Percentiles rank a stretch among this genome's conserved stretches.
Evolutionary conservation across 1,140 invertebrate genomes (phyloP).

Genomic region (Dolichoris vasculosae): DNA sequence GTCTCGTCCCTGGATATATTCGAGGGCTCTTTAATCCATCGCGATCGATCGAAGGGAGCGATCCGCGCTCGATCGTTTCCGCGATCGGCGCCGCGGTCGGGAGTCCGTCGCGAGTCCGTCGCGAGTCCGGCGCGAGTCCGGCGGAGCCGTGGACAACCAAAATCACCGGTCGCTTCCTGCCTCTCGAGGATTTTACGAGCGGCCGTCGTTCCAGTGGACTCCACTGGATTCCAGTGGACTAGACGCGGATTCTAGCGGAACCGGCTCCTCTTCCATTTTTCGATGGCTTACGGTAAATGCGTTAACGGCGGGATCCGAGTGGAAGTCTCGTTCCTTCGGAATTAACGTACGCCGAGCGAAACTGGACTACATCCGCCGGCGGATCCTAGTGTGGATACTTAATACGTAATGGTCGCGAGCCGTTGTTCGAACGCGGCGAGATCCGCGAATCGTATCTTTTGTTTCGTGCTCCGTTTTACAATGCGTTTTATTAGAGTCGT

Average conservation of each 20-base stretch:
- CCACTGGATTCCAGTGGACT: not conserved
- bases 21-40: conserved; percentile 48
- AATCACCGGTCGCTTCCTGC: not conserved
- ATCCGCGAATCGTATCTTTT: too few relatives aligned
- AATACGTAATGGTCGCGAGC: too few relatives aligned
- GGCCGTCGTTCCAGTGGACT: too few relatives aligned
- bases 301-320: not conserved
- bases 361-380: not conserved
- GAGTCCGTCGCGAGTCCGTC: not conserved
- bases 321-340: not conserved
- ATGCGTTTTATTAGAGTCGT: too few relatives aligned
- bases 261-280: not conserved
- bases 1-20: conserved; percentile 63
- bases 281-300: not conserved
- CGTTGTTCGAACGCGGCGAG: too few relatives aligned
- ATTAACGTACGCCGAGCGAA: too few relatives aligned
- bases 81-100: not conserved
- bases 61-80: not conserved
- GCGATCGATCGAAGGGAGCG: too few relatives aligned
- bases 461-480: too few relatives aligned
- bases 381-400: too few relatives aligned
- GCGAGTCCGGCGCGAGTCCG: not conserved
- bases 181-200: not conserved
- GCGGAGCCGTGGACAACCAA: not conserved
- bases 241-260: not conserved